These are phyloP conservation scores for Callosobruchus maculatus DNA, from an alignment of 2,888 invertebrate genomes.

Conservation along the genomic window DNA sequence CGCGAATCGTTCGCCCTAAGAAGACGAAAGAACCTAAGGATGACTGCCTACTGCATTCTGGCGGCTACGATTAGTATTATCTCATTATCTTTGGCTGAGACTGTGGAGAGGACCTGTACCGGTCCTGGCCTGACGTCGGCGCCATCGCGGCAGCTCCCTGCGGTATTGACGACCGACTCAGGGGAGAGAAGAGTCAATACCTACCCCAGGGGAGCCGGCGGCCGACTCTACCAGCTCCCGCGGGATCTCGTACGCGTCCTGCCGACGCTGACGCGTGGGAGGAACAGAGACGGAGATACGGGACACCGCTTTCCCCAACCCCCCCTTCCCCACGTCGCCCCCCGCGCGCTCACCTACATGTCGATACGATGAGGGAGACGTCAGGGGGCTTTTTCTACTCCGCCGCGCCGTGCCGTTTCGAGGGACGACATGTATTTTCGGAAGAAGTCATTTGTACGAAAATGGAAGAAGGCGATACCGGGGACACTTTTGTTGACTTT, in stretches of 20 bases:
- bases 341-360: not conserved
- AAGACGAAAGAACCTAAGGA: no score
- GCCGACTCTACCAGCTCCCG: slow-evolving; percentile 33
- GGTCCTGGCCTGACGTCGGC: not conserved
- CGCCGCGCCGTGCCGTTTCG: no score
- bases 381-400: not conserved
- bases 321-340: not conserved
- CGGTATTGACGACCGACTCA: slow-evolving; percentile 56
- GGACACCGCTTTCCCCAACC: not conserved
- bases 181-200: slow-evolving; percentile 56
- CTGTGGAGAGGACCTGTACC: no score
- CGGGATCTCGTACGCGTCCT: slow-evolving; percentile 6
- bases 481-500: no score
- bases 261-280: not conserved
- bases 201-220: slow-evolving; percentile 50
- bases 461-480: not conserved
- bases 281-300: slow-evolving; percentile 10
- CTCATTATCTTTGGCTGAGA: no score
- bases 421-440: not conserved
- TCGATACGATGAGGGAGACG: not conserved
- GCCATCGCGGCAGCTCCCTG: slow-evolving; percentile 44
- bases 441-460: not conserved
- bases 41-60: no score
- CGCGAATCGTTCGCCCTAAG: no score
- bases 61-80: no score